A percentile compares a stretch with the other conserved stretches of the same genome.
These are phyloP conservation scores for Plectus sambesii DNA, from an alignment of 1,140 invertebrate genomes.

Conservation along the genomic window DNA sequence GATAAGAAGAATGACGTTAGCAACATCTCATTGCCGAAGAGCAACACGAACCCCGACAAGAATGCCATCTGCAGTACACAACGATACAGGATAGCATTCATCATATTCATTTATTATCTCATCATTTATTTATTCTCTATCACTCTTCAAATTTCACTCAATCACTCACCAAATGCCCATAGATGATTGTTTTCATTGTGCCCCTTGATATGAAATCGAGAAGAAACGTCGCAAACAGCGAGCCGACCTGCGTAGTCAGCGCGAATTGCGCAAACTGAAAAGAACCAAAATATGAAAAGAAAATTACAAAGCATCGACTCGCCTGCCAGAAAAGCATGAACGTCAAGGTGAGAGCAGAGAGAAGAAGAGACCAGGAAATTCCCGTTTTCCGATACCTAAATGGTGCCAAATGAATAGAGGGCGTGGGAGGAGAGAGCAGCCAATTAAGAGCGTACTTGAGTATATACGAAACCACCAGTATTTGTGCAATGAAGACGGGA, in stretches of 20 bases:
- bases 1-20: slow-evolving; percentile 57
- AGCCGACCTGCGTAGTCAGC: slow-evolving; percentile 56
- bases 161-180: slow-evolving; percentile 49
- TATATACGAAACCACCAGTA: slow-evolving; percentile 47
- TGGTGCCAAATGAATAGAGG: slow-evolving; percentile 26
- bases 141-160: background rate
- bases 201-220: slow-evolving; percentile 53
- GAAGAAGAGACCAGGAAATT: slow-evolving; percentile 27
- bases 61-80: slow-evolving; percentile 34
- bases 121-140: background rate
- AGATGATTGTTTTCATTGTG: slow-evolving; percentile 52
- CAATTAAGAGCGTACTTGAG: slow-evolving; percentile 46
- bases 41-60: slow-evolving; percentile 45
- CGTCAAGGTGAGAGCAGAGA: slow-evolving; percentile 43
- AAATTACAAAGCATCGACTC: slow-evolving; percentile 9
- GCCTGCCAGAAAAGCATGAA: slow-evolving; percentile 56
- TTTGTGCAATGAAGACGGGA: slow-evolving; percentile 55
- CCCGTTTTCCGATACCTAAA: slow-evolving; percentile 27
- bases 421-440: slow-evolving; percentile 30
- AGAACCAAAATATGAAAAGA: slow-evolving; percentile 14
- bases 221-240: slow-evolving; percentile 54
- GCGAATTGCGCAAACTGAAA: slow-evolving; percentile 64
- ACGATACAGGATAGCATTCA: no score
- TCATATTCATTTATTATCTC: no score
- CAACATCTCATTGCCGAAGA: slow-evolving; percentile 59